Conservation (phyloP, 2,113 vertebrate species). For the Amia ocellicauda region DNA sequence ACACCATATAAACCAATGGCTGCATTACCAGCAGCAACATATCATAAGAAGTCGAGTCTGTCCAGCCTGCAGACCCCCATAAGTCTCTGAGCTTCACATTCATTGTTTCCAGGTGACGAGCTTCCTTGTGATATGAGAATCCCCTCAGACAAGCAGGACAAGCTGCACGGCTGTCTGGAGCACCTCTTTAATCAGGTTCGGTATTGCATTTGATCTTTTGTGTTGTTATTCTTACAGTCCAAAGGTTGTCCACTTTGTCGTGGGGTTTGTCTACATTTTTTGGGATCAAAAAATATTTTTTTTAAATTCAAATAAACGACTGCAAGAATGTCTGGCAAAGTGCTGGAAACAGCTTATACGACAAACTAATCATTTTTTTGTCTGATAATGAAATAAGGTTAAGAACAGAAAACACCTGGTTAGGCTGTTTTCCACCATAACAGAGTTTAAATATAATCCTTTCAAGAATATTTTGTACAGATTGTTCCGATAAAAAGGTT, state of each 20-base stretch:
- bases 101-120: slow-evolving; percentile 76
- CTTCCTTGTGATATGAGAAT: slow-evolving; percentile 96
- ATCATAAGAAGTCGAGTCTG: no score
- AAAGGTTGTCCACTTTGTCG: no score
- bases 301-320: no score
- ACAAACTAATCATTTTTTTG: not conserved
- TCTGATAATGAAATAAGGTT: not conserved
- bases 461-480: slow-evolving; percentile 26
- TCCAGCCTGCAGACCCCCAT: no score
- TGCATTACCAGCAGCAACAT: no score
- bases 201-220: not conserved
- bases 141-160: slow-evolving; percentile 93
- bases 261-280: no score
- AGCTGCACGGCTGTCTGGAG: slow-evolving; percentile 93
- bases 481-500: slow-evolving; percentile 36
- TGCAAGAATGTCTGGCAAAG: not conserved
- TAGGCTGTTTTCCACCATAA: not conserved
- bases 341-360: not conserved
- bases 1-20: no score
- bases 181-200: slow-evolving; percentile 96
- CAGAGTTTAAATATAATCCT: not conserved
- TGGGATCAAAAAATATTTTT: no score
- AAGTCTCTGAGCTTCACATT: no score
- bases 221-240: no score
- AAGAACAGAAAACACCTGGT: slow-evolving; percentile 3